These are phyloP conservation scores for Cochlearius cochlearius DNA, from an alignment of 2,113 vertebrate genomes.

Conservation along the genomic window DNA sequence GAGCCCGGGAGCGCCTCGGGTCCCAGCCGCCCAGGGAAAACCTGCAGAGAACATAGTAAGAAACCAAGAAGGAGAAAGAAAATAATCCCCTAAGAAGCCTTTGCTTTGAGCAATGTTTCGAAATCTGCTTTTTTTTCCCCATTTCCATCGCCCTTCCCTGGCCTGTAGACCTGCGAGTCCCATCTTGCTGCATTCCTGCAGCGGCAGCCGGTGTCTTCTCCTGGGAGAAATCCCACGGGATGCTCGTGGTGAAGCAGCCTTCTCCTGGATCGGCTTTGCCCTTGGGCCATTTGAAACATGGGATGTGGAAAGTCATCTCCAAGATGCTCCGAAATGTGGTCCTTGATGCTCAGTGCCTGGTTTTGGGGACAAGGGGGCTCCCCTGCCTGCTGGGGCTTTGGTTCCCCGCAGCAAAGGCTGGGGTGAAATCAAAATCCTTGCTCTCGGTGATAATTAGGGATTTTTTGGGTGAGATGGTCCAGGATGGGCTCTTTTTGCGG, in stretches of 20 bases:
- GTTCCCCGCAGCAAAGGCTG: not conserved
- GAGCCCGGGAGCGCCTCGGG: not conserved
- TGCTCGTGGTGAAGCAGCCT: not conserved
- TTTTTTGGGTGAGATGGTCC: not conserved
- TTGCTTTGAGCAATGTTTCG: not conserved
- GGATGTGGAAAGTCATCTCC: not conserved
- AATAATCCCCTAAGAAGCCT: not conserved
- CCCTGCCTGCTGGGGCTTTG: accelerated
- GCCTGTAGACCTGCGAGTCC: not conserved
- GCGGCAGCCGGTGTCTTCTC: not conserved
- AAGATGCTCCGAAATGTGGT: not conserved
- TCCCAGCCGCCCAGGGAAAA: not conserved
- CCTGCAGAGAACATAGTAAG: not conserved
- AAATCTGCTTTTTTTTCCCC: not conserved
- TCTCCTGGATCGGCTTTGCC: not conserved
- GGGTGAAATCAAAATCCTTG: not conserved
- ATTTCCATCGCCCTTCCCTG: not conserved
- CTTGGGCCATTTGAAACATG: not conserved
- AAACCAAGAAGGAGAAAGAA: not conserved
- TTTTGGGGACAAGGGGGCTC: not conserved
- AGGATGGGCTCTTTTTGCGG: not conserved
- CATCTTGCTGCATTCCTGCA: accelerated
- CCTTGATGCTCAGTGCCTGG: not conserved
- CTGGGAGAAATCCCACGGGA: accelerated
- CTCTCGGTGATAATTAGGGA: not conserved